These are phyloP conservation scores for Conomelus anceps DNA, from an alignment of 2,888 invertebrate genomes.

Conservation along the genomic window DNA sequence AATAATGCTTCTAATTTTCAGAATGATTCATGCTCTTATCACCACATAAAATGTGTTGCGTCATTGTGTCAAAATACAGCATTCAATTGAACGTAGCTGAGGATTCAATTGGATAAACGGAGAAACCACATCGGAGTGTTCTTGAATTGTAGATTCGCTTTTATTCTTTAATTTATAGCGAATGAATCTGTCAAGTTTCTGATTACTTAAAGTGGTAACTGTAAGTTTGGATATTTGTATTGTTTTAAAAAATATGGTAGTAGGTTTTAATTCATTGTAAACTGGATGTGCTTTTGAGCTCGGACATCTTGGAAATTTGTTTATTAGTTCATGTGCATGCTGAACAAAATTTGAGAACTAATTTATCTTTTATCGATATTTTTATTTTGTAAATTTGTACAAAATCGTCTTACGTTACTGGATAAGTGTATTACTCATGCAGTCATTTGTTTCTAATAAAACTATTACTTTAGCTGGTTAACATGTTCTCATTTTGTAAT, in stretches of 20 bases:
- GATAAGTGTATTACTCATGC: neutral
- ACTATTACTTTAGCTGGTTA: neutral
- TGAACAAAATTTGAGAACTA: neutral
- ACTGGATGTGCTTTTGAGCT: neutral
- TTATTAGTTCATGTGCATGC: neutral
- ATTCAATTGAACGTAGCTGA: neutral
- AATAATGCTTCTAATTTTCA: conserved; percentile 35
- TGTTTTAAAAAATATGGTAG: neutral
- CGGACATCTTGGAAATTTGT: neutral
- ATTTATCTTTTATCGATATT: no score
- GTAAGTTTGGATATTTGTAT: neutral
- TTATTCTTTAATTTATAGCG: neutral
- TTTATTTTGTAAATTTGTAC: neutral
- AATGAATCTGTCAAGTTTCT: neutral
- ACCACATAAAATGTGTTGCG: conserved; percentile 13
- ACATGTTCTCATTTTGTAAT: neutral
- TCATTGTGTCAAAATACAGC: conserved; percentile 5
- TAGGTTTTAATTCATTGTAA: neutral
- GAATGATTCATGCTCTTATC: conserved; percentile 42
- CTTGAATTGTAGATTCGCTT: neutral
- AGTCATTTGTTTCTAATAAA: neutral
- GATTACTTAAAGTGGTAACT: neutral
- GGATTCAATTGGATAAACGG: neutral
- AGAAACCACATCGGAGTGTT: neutral
- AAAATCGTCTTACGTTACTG: neutral